Base-by-base conservation (phyloP, 2,888 invertebrate species). In the Sicus ferrugineus region DNA sequence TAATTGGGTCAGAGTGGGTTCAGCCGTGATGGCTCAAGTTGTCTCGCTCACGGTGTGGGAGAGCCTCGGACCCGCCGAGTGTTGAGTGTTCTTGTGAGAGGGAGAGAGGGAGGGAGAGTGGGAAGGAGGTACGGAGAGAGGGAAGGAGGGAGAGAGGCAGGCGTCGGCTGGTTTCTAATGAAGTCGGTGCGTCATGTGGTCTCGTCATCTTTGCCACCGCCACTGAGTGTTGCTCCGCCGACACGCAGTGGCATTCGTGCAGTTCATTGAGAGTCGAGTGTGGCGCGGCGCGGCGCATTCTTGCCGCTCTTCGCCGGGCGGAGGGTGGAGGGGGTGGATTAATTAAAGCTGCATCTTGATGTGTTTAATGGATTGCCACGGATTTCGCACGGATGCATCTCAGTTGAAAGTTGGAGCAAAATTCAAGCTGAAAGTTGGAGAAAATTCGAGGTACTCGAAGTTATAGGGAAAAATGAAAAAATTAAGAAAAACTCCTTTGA, bases 1-100 rank as follows among this genome's bases (percentile, higher is more conserved):
- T 80, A 80, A 79, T 79, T 80, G 78, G 79, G 80, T 80, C 79
- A 79, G 71, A 77, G 77, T 77, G 54, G 21, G 21, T 52, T 78
- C 67, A 74, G 28, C 28, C 23, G 56, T n/a, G 16, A 14, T n/a
- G 21, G 5, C 3, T 56, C 23, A 16, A 11, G n/a, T n/a, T n/a
- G n/a, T n/a, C 46, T 9, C n/a, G 19, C 46, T 9, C 46, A 46
- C 46, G 69, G 48, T 19, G 34, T 30, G 68, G 26, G 19, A 56
- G 2, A 56, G n/a, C n/a, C n/a, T 46, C n/a, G n/a, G n/a, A n/a
- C n/a, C 26, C 54, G 19, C 9, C 26, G 14, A 56, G 56, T 56
- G 56, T 26, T 26, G 56, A 56, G 56, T 56, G n/a, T n/a, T n/a
- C n/a, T n/a, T n/a, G n/a, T n/a, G n/a, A n/a, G n/a, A n/a, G n/a